Conservation (phyloP, 2,797 vertebrate species). For the Rhabdophis nuchalis region DNA sequence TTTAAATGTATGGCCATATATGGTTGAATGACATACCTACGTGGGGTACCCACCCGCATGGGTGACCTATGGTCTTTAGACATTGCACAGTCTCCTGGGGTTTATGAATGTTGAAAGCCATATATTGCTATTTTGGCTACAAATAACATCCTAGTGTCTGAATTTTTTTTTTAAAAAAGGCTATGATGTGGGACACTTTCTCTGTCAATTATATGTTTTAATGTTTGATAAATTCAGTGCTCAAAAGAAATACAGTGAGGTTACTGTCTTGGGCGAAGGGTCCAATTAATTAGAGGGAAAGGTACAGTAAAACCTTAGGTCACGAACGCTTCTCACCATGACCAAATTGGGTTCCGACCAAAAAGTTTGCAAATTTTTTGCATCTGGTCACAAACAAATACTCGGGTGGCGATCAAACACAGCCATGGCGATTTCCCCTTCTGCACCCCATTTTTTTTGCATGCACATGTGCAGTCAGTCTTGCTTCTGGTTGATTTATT, state of each 20-base stretch:
- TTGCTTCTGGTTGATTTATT: background rate
- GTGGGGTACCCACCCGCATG: background rate
- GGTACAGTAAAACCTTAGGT: background rate
- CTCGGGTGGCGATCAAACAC: too few relatives aligned
- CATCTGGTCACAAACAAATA: too few relatives aligned
- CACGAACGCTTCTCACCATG: too few relatives aligned
- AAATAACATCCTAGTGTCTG: background rate
- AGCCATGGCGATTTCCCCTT: too few relatives aligned
- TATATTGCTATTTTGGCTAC: background rate
- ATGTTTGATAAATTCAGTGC: background rate
- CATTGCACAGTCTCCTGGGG: background rate
- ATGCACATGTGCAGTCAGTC: too few relatives aligned
- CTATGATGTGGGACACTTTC: background rate
- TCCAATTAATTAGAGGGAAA: background rate
- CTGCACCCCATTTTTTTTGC: too few relatives aligned
- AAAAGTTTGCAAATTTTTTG: too few relatives aligned
- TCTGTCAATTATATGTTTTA: background rate
- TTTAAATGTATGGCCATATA: background rate
- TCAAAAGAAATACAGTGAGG: background rate
- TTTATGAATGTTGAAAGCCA: background rate
- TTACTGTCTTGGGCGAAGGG: background rate
- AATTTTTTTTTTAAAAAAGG: background rate
- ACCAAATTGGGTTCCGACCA: too few relatives aligned
- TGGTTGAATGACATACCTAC: background rate
- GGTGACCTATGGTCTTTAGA: background rate